Base-by-base conservation (phyloP, 2,113 vertebrate species). In the Tinamus guttatus region DNA sequence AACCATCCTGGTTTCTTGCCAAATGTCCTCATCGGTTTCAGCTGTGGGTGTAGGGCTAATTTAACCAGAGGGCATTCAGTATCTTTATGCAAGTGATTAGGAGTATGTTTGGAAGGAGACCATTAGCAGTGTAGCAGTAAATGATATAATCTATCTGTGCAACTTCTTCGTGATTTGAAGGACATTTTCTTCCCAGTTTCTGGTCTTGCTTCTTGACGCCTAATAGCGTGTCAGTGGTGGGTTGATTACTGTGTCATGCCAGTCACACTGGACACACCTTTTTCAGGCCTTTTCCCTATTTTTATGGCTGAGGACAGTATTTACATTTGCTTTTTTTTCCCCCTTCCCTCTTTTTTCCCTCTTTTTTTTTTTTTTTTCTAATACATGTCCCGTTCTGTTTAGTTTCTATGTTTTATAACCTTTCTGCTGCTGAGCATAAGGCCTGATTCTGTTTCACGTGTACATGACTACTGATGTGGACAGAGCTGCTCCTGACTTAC, bases 1-100 rank as follows among this genome's bases (percentile, higher is more conserved):
- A 97, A 96, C 89, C 77, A 64, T 94, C 96, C 58, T 95, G 80
- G 75, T 93, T 67, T 96, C 79, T 95, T 96, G 90, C 93, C 96
- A 97, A 95, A 67, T 79, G 88, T 71, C 85, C 71, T 94, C 80
- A 40, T 95, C 7, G 49, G 89, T 93, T 97, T 96, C 92, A 96
- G 81, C 91, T 97, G 87, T 92, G 87, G 62, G 87, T 95, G 62
- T 81, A 97, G 84, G 76, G 45, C 81, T 93, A 25, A 7, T 59
- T 95, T 95, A 92, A 94, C 90, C 60, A 43, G 13, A 74, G 71
- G 81, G 28, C 68, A 79, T 90, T 87, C 47, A 69, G 34, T 65
- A 56, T 40, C 36, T 90, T 85, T 88, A 2, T 78, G 52, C 74
- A 73, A 82, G 32, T 81, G 86, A 38, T 95, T 83, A 45, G 49